These are phyloP conservation scores for Iphiclides podalirius DNA, from an alignment of 2,888 invertebrate genomes.

Conservation along the genomic window DNA sequence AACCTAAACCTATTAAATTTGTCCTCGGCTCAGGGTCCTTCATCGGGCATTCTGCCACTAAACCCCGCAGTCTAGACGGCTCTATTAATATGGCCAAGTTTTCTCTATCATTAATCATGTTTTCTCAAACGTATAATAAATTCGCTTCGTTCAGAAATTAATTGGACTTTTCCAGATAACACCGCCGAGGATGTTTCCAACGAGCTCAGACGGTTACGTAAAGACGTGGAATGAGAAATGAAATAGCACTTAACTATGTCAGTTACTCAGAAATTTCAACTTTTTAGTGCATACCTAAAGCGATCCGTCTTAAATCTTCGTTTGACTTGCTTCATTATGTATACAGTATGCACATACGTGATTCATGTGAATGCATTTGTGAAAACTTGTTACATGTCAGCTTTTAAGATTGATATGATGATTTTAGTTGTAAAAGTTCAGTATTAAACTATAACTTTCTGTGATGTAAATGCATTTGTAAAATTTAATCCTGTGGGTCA, in stretches of 20 bases:
- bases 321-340: background rate
- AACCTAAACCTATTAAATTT: background rate
- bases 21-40: background rate
- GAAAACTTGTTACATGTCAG: background rate
- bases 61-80: constrained; percentile 17
- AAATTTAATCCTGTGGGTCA: too few species aligned
- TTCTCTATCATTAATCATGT: constrained; percentile 22
- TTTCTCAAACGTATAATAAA: constrained; percentile 24
- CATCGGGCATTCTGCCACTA: constrained; percentile 9
- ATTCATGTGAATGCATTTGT: background rate
- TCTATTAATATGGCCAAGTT: constrained; percentile 22
- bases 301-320: background rate
- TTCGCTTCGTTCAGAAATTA: constrained; percentile 20
- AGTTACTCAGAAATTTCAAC: background rate
- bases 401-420: background rate
- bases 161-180: constrained; percentile 23
- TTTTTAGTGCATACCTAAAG: constrained; percentile 3
- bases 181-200: constrained; percentile 8
- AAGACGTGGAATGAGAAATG: constrained; percentile 12
- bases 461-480: too few species aligned
- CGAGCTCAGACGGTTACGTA: constrained; percentile 6
- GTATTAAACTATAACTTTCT: too few species aligned
- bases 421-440: too few species aligned
- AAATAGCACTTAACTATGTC: constrained; percentile 8
- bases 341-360: too few species aligned